These are phyloP conservation scores for Boulengeromyrus knoepffleri DNA, from an alignment of 2,113 vertebrate species.

Conservation along the genomic window DNA sequence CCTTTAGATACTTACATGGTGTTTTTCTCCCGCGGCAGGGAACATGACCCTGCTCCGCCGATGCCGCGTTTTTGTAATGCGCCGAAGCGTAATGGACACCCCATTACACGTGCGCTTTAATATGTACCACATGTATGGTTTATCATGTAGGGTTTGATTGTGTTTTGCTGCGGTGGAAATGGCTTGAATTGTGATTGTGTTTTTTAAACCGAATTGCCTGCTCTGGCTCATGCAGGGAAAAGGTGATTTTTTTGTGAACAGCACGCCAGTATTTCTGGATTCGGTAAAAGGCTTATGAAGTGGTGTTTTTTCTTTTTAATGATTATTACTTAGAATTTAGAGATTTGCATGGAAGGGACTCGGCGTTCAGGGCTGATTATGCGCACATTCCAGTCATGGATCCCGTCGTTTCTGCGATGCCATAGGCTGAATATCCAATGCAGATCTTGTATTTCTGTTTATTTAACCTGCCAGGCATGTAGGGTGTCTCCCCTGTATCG, in stretches of 20 bases:
- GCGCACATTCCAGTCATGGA: background rate
- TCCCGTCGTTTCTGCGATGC: background rate
- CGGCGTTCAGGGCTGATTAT: background rate
- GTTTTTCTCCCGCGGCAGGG: background rate
- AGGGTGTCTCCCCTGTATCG: background rate
- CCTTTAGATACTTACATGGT: background rate
- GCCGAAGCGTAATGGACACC: background rate
- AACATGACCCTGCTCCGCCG: background rate
- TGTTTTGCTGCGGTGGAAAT: background rate
- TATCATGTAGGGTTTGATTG: background rate
- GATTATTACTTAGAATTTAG: background rate
- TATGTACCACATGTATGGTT: background rate
- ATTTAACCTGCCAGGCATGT: background rate
- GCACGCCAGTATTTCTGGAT: background rate
- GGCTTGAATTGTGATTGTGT: background rate
- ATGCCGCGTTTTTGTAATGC: background rate
- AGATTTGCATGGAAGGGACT: background rate
- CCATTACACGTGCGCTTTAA: background rate
- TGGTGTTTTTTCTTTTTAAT: background rate
- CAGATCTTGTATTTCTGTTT: background rate
- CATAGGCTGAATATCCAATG: background rate
- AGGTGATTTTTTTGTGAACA: background rate
- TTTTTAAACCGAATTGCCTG: background rate
- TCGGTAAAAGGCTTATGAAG: background rate
- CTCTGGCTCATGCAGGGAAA: background rate